Evolutionary conservation across 2,113 vertebrate genomes (phyloP).

Genomic region (Trematocara stigmaticum): DNA sequence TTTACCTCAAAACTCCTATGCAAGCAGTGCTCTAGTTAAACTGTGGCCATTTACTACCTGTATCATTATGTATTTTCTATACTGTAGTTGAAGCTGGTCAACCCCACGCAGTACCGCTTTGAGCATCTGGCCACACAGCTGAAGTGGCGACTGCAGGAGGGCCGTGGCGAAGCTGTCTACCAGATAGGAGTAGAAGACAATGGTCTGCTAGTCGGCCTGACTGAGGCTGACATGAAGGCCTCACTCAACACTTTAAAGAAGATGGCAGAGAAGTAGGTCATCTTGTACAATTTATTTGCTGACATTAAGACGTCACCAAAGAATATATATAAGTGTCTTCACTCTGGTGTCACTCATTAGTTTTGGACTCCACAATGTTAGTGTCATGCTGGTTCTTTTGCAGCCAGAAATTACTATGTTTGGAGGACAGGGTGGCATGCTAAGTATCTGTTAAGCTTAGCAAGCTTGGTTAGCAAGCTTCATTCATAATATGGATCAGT

Average conservation of each 20-base stretch:
- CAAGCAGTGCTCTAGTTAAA: neutral
- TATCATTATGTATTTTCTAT: neutral
- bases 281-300: neutral
- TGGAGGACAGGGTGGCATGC: neutral
- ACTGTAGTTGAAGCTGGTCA: constrained; percentile 88
- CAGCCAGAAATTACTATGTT: neutral
- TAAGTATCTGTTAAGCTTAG: neutral
- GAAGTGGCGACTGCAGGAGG: constrained; percentile 96
- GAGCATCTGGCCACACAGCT: constrained; percentile 97
- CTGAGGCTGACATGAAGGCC: constrained; percentile 88
- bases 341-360: neutral
- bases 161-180: constrained; percentile 92
- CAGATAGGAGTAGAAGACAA: constrained; percentile 98
- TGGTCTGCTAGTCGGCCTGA: constrained; percentile 90
- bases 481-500: neutral
- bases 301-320: neutral
- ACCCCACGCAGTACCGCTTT: constrained; percentile 91
- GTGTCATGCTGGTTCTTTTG: neutral
- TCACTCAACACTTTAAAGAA: constrained; percentile 88
- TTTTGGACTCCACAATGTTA: neutral
- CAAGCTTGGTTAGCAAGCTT: neutral
- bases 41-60: neutral
- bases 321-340: neutral
- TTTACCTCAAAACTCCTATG: neutral
- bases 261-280: constrained; percentile 92